Base-by-base conservation (phyloP, 2,797 vertebrate genomes). In the Pempheris klunzingeri region DNA sequence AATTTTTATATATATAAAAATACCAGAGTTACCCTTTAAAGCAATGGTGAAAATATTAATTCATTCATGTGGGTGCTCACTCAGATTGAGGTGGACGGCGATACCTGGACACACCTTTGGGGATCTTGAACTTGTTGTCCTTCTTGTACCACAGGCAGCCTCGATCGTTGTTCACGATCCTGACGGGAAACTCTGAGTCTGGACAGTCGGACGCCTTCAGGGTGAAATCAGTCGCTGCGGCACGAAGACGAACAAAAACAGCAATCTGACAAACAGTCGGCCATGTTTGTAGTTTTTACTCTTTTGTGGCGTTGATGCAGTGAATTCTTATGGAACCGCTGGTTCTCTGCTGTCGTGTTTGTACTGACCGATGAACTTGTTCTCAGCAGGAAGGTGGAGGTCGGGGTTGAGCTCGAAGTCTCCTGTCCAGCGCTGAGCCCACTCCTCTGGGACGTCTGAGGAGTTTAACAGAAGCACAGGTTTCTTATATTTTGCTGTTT, bases 111-210 rank as follows among this genome's bases (percentile, higher is more conserved):
- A 63, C 47, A 98, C 98, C 98, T 97, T 97, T 98, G 2, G 98
- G 98, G 82, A 98, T 98, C 93, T 97, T 98, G 91, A 98, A 99
- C 93, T 98, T 99, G 87, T 95, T 96, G 93, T 99, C 98, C 90
- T 97, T 99, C 92, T 96, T 97, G 92, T 96, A 99, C 98, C 98
- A 99, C 61, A 99, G 92, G 62, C 94, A 94, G 71, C 97, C 97
- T 55, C 95, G 94, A 4, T 95, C 86, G 2, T 83, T 94, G 85
- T 93, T 94, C 20, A 96, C 70, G 22, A 95, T 94, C 89, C 93
- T 95, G 70, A 96, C 92, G 0, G 98, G 98, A 81, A 97, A 97
- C 64, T 97, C 96, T 0, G 95, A 95, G 85, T 97, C 96, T 0
- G 95, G 94, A 71, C 96, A 95, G 92, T 98, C 97, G 0, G 96